A percentile compares a stretch with the other conserved stretches of the same genome.
Conservation (phyloP, 2,888 invertebrate species). For the Choristoneura rosaceana region DNA sequence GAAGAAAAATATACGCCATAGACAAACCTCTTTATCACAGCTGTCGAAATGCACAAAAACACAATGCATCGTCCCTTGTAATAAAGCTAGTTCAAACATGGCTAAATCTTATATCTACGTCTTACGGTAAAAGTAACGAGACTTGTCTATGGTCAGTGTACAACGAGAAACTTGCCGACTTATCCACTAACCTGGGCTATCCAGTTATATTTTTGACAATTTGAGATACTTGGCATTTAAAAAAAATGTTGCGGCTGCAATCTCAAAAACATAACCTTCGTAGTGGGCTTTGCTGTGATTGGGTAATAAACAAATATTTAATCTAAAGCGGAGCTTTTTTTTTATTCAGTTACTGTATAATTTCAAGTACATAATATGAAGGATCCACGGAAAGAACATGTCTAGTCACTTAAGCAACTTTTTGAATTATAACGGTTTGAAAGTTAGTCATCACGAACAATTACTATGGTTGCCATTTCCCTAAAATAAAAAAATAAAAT, state of each 20-base stretch:
- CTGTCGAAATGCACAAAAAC: conserved; percentile 78
- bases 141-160: conserved; percentile 73
- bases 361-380: no score
- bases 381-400: no score
- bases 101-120: conserved; percentile 80
- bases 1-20: conserved; percentile 67
- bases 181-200: not conserved
- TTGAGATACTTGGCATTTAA: not conserved
- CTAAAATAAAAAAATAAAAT: no score
- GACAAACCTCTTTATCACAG: conserved; percentile 84
- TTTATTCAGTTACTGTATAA: no score
- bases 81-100: conserved; percentile 79
- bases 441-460: no score
- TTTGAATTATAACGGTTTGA: no score
- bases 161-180: conserved; percentile 17
- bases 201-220: not conserved
- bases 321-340: no score
- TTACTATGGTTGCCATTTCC: no score
- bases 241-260: not conserved
- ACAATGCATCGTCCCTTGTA: conserved; percentile 76
- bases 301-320: no score
- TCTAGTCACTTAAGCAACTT: no score
- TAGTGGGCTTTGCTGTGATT: no score
- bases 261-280: no score
- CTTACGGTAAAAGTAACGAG: conserved; percentile 79